Conservation (phyloP, 2,113 vertebrate species). For the Promerops cafer region DNA sequence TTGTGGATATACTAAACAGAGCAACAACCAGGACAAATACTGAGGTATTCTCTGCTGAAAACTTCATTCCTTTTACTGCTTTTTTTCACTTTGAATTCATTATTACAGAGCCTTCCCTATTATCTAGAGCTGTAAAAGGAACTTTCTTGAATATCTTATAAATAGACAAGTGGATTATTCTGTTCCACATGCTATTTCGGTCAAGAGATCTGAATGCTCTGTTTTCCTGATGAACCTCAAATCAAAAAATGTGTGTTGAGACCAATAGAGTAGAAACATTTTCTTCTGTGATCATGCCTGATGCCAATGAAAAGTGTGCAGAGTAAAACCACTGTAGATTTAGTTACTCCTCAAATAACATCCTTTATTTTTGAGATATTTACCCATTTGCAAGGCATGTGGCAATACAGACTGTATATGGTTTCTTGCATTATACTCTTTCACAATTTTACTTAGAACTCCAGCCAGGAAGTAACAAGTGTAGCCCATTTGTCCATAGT, state of each 20-base stretch:
- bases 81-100: not conserved
- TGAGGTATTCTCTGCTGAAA: not conserved
- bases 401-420: not conserved
- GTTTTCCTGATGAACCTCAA: not conserved
- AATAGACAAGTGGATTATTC: not conserved
- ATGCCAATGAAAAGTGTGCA: not conserved
- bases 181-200: not conserved
- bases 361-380: not conserved
- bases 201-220: not conserved
- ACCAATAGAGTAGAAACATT: not conserved
- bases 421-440: not conserved
- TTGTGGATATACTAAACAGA: not conserved
- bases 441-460: constrained; percentile 4
- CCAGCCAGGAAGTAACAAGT: constrained; percentile 7
- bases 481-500: not conserved
- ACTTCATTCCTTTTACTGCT: not conserved
- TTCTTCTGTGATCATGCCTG: not conserved
- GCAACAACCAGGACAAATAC: not conserved
- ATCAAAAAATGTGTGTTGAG: not conserved
- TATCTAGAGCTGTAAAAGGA: not conserved
- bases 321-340: not conserved
- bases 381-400: not conserved
- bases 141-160: not conserved
- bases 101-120: not conserved
- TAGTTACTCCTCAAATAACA: not conserved